These are phyloP conservation scores for Sorex fumeus DNA, from an alignment of 2,113 vertebrate species.

Conservation along the genomic window DNA sequence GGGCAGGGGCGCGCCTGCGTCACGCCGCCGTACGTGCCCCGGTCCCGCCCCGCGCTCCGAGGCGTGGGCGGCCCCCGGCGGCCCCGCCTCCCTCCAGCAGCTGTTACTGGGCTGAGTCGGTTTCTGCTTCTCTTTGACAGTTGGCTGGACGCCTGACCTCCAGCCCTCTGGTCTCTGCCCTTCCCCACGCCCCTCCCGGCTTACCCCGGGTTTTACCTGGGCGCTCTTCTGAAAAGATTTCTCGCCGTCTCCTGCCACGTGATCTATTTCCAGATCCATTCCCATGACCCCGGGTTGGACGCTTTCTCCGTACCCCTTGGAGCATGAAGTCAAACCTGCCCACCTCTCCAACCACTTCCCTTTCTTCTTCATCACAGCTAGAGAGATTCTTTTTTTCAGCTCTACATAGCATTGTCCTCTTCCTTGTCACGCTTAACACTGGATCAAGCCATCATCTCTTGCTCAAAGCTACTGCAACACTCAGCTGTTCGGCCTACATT, in stretches of 20 bases:
- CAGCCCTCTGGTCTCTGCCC: neutral
- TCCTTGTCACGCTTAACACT: too few species aligned
- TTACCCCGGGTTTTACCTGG: neutral
- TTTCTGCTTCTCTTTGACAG: neutral
- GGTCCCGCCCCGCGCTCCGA: neutral
- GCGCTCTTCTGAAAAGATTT: neutral
- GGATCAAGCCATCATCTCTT: neutral
- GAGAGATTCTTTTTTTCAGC: neutral
- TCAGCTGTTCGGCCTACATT: neutral
- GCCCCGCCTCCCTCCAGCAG: neutral
- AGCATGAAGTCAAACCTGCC: constrained; percentile 53
- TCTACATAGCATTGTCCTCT: too few species aligned
- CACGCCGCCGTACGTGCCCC: constrained; percentile 70
- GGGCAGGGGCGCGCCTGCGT: constrained; percentile 76
- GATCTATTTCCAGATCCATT: constrained; percentile 44
- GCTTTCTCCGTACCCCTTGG: constrained; percentile 30
- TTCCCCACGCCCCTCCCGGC: neutral
- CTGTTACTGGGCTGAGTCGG: neutral
- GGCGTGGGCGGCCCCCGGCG: too few species aligned
- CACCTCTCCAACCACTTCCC: neutral
- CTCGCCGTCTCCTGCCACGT: neutral
- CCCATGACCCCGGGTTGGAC: neutral
- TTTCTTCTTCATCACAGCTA: neutral
- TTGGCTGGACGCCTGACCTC: neutral
- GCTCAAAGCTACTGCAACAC: neutral